Conservation (phyloP, 2,113 vertebrate genomes). For the Passer domesticus region DNA sequence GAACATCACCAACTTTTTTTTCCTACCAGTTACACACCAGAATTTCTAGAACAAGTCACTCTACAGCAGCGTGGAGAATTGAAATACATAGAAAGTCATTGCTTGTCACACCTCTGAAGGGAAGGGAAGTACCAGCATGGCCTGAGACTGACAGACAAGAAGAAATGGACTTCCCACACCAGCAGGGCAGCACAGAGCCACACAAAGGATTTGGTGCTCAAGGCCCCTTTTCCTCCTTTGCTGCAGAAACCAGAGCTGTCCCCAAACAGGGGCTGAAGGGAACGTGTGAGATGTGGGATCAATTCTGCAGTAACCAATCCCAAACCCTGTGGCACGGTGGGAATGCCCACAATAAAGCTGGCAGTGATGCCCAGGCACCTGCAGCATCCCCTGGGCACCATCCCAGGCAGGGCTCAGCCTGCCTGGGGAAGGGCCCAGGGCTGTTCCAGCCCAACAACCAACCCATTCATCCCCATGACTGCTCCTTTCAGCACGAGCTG, state of each 20-base stretch:
- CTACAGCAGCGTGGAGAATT: neutral
- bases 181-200: neutral
- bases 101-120: neutral
- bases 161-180: neutral
- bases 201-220: accelerated
- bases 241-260: neutral
- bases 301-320: neutral
- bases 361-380: constrained; percentile 11
- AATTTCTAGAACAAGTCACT: neutral
- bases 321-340: accelerated
- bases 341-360: neutral
- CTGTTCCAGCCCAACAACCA: constrained; percentile 10
- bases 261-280: neutral
- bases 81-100: neutral
- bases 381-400: neutral
- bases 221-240: neutral
- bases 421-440: neutral
- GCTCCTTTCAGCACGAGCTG: constrained; percentile 1
- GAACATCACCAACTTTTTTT: neutral
- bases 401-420: neutral
- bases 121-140: neutral
- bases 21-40: neutral
- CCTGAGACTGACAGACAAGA: neutral
- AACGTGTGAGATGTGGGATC: accelerated
- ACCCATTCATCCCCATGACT: constrained; percentile 18